Evolutionary conservation across 2,113 vertebrate species (phyloP), one percentile per base, ranked within the genome.

Genomic region (Tachycineta bicolor): DNA sequence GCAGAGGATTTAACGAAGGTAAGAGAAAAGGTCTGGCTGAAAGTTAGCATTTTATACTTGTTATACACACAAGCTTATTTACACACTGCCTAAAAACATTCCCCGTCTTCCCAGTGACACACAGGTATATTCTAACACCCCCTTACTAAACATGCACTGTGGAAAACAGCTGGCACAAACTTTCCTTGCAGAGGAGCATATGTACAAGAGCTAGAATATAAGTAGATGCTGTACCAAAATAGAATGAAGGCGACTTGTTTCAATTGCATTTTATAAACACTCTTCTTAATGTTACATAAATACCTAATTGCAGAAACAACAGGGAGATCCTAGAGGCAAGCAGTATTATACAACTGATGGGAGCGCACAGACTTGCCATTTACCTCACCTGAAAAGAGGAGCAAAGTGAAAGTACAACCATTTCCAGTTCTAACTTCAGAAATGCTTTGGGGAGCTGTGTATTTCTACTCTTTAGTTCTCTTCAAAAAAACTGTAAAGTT

Each of bases 61-160:
- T 62, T 55, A 41, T 20, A 49, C n/a, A 84, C 37, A 44, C 0
- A 1, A 58, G 19, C 33, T 93, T 76, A 62, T 63, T 74, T 71
- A 81, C 53, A 77, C 31, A 74, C 53, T 3, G 33, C n/a, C 50
- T 74, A 60, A 89, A 94, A 79, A 18, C 39, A 84, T 12, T 34
- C 28, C 34, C 22, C 58, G 65, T 46, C 50, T 71, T 65, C 78
- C 59, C 81, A 82, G 62, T 9, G 62, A 65, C 59, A 89, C 41
- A 23, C 0, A 2, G 2, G 0, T 47, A n/a, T 9, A 43, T n/a
- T 44, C 24, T 24, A 87, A 60, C 14, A 3, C 2, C 4, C 6
- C 41, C 28, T 93, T 52, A 68, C 8, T 68, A 75, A 77, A 60
- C 12, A 65, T 3, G 13, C 33, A 44, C 31, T 34, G 52, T 5